Evolutionary conservation across 1,140 invertebrate genomes (phyloP).

Genomic region (Megathymus violae): DNA sequence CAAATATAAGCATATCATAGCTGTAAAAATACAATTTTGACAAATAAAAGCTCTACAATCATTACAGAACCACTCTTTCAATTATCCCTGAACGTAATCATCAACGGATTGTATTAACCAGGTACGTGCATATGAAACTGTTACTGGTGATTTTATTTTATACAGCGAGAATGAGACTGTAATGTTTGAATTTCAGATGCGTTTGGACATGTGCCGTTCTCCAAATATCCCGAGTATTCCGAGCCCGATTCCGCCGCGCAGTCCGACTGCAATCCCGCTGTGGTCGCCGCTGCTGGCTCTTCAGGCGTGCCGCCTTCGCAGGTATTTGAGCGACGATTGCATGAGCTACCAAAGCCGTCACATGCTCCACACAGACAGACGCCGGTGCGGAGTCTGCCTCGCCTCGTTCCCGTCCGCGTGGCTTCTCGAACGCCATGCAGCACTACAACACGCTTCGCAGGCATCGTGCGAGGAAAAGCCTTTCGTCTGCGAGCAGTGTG

Average conservation of each 20-base stretch:
- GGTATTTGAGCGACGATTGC: slow-evolving; percentile 78
- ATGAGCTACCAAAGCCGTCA: slow-evolving; percentile 72
- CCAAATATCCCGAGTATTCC: slow-evolving; percentile 57
- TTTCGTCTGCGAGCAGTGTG: slow-evolving; percentile 96
- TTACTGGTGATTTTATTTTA: slow-evolving; percentile 2
- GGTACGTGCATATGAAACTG: slow-evolving; percentile 48
- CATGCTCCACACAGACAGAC: slow-evolving; percentile 81
- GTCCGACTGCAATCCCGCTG: slow-evolving; percentile 83
- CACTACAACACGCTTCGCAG: slow-evolving; percentile 88
- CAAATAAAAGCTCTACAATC: slow-evolving; percentile 88
- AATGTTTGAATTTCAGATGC: slow-evolving; percentile 61
- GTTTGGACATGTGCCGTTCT: slow-evolving; percentile 72
- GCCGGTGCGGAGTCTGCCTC: slow-evolving; percentile 90
- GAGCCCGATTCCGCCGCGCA: slow-evolving; percentile 82
- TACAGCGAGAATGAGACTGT: slow-evolving; percentile 7
- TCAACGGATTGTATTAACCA: slow-evolving; percentile 11
- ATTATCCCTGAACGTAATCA: slow-evolving; percentile 36
- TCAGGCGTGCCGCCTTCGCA: slow-evolving; percentile 79
- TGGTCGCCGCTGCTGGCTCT: slow-evolving; percentile 81
- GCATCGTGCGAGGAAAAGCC: slow-evolving; percentile 90
- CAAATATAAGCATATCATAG: slow-evolving; percentile 94
- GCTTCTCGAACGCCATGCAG: slow-evolving; percentile 91
- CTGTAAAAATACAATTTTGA: slow-evolving; percentile 90
- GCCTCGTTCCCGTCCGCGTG: slow-evolving; percentile 92
- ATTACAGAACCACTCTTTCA: slow-evolving; percentile 72